These are phyloP conservation scores for Physeter macrocephalus DNA, from an alignment of 2,113 vertebrate genomes.

Conservation along the genomic window DNA sequence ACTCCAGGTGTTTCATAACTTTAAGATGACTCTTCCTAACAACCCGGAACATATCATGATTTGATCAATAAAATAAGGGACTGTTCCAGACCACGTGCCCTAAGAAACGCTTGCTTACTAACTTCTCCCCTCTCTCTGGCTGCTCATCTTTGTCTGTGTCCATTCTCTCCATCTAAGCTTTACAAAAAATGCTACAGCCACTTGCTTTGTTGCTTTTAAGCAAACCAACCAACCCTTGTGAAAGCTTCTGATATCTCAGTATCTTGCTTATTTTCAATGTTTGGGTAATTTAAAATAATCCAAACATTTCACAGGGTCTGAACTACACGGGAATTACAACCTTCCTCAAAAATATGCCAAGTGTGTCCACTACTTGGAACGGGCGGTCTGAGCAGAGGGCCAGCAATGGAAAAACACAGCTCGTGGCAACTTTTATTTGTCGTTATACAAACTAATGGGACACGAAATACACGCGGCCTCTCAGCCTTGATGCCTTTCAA, in stretches of 20 bases:
- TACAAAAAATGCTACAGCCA: not conserved
- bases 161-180: not conserved
- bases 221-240: not conserved
- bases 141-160: too few relatives aligned
- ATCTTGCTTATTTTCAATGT: not conserved
- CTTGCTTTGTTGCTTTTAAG: not conserved
- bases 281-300: not conserved
- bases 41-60: rapidly evolving
- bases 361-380: not conserved
- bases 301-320: too few relatives aligned
- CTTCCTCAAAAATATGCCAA: rapidly evolving
- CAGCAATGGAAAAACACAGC: not conserved
- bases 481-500: not conserved
- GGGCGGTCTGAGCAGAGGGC: not conserved
- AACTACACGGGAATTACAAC: not conserved
- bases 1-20: not conserved
- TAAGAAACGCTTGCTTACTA: not conserved
- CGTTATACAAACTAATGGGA: not conserved
- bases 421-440: constrained; percentile 43
- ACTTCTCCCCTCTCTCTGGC: not conserved
- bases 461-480: not conserved
- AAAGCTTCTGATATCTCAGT: not conserved
- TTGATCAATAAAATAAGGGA: not conserved
- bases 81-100: not conserved
- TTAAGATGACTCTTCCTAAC: not conserved